These are phyloP conservation scores for Myotis vivesi DNA, from an alignment of 2,797 vertebrate species.

Conservation along the genomic window DNA sequence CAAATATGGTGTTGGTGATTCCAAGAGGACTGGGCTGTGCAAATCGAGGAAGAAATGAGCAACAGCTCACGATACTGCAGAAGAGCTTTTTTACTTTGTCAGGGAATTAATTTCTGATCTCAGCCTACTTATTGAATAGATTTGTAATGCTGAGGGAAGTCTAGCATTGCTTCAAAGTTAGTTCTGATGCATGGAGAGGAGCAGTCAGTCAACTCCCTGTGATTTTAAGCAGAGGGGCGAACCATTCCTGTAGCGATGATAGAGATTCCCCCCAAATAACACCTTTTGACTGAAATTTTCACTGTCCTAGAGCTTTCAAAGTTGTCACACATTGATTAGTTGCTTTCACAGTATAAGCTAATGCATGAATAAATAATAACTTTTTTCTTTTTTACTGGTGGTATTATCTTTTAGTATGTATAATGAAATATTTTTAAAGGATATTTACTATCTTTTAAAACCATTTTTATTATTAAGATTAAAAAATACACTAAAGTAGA, in stretches of 20 bases:
- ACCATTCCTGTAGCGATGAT: not conserved
- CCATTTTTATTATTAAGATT: not conserved
- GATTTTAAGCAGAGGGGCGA: not conserved
- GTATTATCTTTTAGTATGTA: not conserved
- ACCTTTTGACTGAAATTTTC: not conserved
- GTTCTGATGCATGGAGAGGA: not conserved
- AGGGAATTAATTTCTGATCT: not conserved
- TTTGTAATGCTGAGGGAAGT: not conserved
- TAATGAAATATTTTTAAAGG: not conserved
- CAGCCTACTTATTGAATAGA: not conserved
- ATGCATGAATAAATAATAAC: not conserved
- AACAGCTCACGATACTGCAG: not conserved
- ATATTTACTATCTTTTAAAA: not conserved
- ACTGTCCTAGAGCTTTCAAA: not conserved
- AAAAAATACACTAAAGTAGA: not conserved
- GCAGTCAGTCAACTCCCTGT: not conserved
- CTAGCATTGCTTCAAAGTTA: not conserved
- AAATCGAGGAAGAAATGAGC: not conserved
- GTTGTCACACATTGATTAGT: not conserved
- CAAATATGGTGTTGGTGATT: not conserved
- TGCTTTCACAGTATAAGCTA: not conserved
- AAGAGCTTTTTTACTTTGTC: not conserved
- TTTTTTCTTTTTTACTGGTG: not conserved
- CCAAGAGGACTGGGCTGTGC: not conserved
- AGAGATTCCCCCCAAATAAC: not conserved